Base-by-base conservation (phyloP, 1,140 invertebrate genomes). In the Glossosoma conforme region DNA sequence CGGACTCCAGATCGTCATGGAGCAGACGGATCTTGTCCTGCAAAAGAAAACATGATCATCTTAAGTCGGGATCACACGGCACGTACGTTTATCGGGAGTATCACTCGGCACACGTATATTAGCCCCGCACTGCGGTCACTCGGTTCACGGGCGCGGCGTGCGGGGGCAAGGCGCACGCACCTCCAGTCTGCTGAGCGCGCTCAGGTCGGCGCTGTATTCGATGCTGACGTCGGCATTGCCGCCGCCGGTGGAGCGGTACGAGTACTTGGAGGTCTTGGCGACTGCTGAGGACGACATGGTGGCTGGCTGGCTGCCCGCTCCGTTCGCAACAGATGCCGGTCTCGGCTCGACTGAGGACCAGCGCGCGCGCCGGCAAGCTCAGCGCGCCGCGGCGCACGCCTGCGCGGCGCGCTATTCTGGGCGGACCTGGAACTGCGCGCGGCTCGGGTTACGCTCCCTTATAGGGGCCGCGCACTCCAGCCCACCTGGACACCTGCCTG, bases 1-100 rank as follows among this genome's bases (percentile, higher is more conserved):
- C 93, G 72, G 85, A 85, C 83, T 97, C 93, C 78, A 97, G 81
- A 80, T 97, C 93, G 83, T 97, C 93, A 67, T 94, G 90, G 64
- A 97, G 81, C 66, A 97, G 89, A 75, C 93, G 90, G 75, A 97
- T 93, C 82, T 96, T 96, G 78, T 97, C 93, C 93, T 96, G 82
- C 69, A 91, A 86, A 60, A 50, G 20, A 53, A 53, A 53, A 43
- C 38, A 46, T 47, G 37, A 28, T n/a, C 33, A 45, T 44, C 42
- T 52, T 52, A 45, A 35, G 44, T 38, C 33, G 19, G 33, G 36
- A 6, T 18, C 35, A 38, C 36, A 49, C 25, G 15, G 30, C 46
- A 42, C 46, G 24, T 28, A 28, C 24, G 24, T 6, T 6, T 8
- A 28, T 8, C n/a, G 24, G 24, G 6, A 28, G 24, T 28, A 28